A percentile compares a stretch with the other conserved stretches of the same genome.
These are phyloP conservation scores for Pluvianellus socialis DNA, from an alignment of 2,113 vertebrate species.

Conservation along the genomic window DNA sequence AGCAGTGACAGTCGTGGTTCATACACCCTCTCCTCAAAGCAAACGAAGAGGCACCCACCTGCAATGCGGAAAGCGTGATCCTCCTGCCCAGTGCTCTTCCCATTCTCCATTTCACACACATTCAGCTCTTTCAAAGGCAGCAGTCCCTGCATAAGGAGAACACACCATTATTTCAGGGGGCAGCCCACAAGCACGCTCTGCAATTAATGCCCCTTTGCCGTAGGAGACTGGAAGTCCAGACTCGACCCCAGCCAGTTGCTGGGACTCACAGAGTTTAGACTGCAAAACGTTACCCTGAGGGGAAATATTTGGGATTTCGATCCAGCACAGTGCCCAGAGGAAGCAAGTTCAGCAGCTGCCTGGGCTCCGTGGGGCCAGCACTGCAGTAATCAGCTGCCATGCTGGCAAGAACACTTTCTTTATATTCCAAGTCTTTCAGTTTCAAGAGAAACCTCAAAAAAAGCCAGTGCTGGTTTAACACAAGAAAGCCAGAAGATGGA, in stretches of 20 bases:
- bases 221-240: neutral
- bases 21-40: neutral
- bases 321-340: neutral
- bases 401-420: neutral
- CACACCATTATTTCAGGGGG: accelerated
- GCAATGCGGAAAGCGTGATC: constrained; percentile 87
- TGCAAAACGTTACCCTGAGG: neutral
- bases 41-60: constrained; percentile 71
- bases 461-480: neutral
- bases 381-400: neutral
- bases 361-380: neutral
- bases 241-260: neutral
- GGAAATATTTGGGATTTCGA: neutral
- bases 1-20: neutral
- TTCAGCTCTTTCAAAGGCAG: constrained; percentile 88
- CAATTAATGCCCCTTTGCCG: accelerated
- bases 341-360: neutral
- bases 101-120: constrained; percentile 73
- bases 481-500: neutral
- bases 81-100: constrained; percentile 69
- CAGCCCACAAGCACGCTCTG: neutral
- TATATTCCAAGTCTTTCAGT: neutral
- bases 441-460: neutral
- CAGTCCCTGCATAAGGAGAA: constrained; percentile 78
- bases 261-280: accelerated